Conservation (phyloP, 2,113 vertebrate genomes). For the Reinhardtius hippoglossoides region DNA sequence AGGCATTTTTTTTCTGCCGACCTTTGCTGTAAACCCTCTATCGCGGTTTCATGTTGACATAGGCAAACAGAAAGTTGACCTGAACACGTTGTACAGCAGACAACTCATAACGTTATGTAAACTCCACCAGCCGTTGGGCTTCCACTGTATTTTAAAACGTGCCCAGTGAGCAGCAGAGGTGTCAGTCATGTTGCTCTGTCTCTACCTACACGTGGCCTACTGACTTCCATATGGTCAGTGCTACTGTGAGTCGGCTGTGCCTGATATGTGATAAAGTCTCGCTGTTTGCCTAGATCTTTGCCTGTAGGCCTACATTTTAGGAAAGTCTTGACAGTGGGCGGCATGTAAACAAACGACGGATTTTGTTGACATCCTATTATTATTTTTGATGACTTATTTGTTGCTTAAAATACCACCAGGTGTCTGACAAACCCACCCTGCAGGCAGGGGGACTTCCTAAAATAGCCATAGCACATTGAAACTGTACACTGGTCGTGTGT, state of each 20-base stretch:
- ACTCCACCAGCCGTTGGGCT: neutral
- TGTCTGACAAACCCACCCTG: slow-evolving; percentile 56
- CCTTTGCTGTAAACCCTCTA: neutral
- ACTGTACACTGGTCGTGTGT: slow-evolving; percentile 65
- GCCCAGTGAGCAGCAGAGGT: neutral
- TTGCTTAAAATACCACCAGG: slow-evolving; percentile 45
- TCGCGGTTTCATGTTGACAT: neutral
- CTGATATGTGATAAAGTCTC: slow-evolving; percentile 2
- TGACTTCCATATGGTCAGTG: slow-evolving; percentile 54
- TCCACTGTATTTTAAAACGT: neutral
- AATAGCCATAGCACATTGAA: slow-evolving; percentile 78
- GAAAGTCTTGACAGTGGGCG: neutral
- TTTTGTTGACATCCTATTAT: slow-evolving; percentile 1
- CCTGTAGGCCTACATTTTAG: neutral
- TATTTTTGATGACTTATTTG: slow-evolving; percentile 4
- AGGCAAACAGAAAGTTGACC: neutral
- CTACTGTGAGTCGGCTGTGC: slow-evolving; percentile 16
- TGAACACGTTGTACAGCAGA: neutral
- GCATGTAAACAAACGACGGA: neutral
- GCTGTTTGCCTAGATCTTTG: neutral
- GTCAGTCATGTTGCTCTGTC: neutral
- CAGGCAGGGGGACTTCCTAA: slow-evolving; percentile 68
- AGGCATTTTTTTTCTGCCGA: neutral
- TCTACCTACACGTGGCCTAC: slow-evolving; percentile 61
- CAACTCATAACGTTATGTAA: neutral